Evolutionary conservation across 2,113 vertebrate genomes (phyloP), one percentile per base, ranked within the genome.

Genomic region (human): DNA sequence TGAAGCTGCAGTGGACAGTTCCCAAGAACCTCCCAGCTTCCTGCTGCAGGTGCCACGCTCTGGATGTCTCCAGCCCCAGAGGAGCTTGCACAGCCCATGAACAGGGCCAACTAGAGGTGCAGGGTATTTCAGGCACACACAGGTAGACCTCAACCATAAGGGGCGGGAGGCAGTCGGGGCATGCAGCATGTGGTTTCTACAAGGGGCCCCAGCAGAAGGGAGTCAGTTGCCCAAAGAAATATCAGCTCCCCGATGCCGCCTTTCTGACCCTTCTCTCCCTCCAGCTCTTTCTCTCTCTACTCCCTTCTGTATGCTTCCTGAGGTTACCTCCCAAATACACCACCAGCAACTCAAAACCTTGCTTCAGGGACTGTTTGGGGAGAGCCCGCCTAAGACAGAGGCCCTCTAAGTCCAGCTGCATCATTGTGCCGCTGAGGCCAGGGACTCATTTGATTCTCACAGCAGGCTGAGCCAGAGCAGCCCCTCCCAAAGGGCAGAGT

Each of bases 401-500:
- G 23, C 61, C 43, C 22, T 48, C 66, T 25, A 8, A n/a, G 12
- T 73, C 75, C 61, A n/a, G 14, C 13, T 20, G 8, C 10, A 0
- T 30, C 30, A 8, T 3, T 45, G n/a, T 35, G 22, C 48, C 27
- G 1, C 25, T 25, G 40, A 61, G 75, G 80, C 70, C 50, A 22
- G 27, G 3, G 38, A 84, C 35, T 50, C 35, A 11, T 3, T 7
- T 3, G 2, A 8, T 30, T 61, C 64, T 6, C 80, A 9, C 80
- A 9, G 32, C 25, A 40, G 45, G 3, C 23, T 20, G 38, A 30
- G 38, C 23, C 17, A 80, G 89, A 84, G 80, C 95, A 27, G 20
- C 70, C 70, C 68, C 97, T 23, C 82, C 96, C 97, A 93, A 98
- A 98, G 96, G 97, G 89, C 76, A 86, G 89, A 97, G 98, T 97